Evolutionary conservation across 64 coral and sea anemone species (phyloP).

Genomic region (Montipora efflorescens): DNA sequence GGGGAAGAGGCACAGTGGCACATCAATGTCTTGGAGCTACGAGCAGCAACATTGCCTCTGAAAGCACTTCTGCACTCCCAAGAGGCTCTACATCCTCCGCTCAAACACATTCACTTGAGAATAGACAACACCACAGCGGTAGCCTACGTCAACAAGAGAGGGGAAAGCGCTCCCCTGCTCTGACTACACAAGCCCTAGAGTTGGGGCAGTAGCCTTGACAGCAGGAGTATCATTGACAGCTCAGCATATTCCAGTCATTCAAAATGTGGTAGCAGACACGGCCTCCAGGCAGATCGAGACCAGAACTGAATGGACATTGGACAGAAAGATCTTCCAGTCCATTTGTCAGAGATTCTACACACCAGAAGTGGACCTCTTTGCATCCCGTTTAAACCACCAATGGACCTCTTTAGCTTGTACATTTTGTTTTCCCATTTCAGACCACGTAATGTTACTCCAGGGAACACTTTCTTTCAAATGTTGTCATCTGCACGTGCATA

Average conservation of each 20-base stretch:
- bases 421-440: too few species aligned
- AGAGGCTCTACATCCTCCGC: not conserved
- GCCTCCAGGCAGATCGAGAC: constrained; percentile 3
- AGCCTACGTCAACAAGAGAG: constrained; percentile 37
- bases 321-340: too few species aligned
- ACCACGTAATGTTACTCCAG: too few species aligned
- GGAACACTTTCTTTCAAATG: too few species aligned
- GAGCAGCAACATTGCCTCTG: not conserved
- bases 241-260: constrained; percentile 12
- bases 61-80: constrained; percentile 22
- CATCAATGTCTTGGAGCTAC: constrained; percentile 49
- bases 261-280: constrained; percentile 48
- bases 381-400: too few species aligned
- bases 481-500: too few species aligned
- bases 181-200: constrained; percentile 1
- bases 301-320: too few species aligned
- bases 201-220: constrained; percentile 10
- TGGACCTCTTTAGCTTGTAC: too few species aligned
- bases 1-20: constrained; percentile 35
- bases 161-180: not conserved
- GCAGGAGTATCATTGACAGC: constrained; percentile 2
- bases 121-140: constrained; percentile 68
- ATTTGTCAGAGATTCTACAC: too few species aligned
- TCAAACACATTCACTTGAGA: not conserved
- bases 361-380: not conserved